Evolutionary conservation across 2,113 vertebrate species (phyloP), one percentile per base, ranked within the genome.

Genomic region (Anhinga anhinga): DNA sequence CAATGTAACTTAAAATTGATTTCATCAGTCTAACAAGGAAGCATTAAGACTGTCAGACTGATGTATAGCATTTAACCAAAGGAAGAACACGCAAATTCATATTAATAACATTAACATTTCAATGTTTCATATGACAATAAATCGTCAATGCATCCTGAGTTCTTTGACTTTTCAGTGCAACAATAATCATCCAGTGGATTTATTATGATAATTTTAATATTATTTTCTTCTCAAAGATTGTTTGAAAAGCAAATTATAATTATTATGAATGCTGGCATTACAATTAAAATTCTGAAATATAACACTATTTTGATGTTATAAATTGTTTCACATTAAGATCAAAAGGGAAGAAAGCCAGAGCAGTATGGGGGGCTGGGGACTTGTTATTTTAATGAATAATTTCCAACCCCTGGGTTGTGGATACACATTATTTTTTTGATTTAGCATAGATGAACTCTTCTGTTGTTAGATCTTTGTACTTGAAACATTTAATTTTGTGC

Each of bases 81-180:
- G 69, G 83, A 90, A 96, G 85, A 98, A 66, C 61, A 84, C 91
- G 25, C 88, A 76, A 42, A 86, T 96, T 93, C 88, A 94, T 86
- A 94, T 97, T 95, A 87, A 80, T 94, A 92, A 95, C 50, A 95
- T 96, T 96, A 96, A 92, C 58, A 92, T 66, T 85, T 97, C 76
- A 90, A 12, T 93, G 93, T 95, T 93, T 94, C 88, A 32, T 86
- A 38, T 88, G 83, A 95, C 92, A 96, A 97, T 97, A 97, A 97
- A 97, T 97, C 71, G 74, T 98, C 89, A 95, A 50, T 95, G 73
- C 77, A 88, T 82, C 85, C 61, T 65, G 82, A 97, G 52, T 90
- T 95, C 90, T 98, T 97, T 97, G 94, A 96, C 96, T 96, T 97
- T 96, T 52, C 85, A 93, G 72, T 83, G 95, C 88, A 97, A 96